Percentiles rank a stretch among this genome's conserved stretches.
These are phyloP conservation scores for Corythaeola cristata DNA, from an alignment of 2,113 vertebrate species.

Conservation along the genomic window DNA sequence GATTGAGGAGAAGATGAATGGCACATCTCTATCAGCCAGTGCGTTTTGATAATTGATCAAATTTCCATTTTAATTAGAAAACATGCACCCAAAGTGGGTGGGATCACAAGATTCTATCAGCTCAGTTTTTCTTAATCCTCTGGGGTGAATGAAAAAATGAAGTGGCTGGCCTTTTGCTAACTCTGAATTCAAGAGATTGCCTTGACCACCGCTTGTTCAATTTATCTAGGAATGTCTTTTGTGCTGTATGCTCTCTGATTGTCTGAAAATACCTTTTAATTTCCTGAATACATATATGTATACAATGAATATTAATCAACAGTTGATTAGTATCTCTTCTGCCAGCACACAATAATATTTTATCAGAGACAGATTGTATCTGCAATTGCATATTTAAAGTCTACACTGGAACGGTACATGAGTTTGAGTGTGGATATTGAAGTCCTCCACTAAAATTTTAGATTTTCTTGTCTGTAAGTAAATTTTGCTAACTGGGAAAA, in stretches of 20 bases:
- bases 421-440: not conserved
- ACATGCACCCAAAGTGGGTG: conserved; percentile 18
- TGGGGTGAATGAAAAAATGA: conserved; percentile 24
- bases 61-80: conserved; percentile 73
- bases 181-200: conserved; percentile 27
- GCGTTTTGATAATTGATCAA: conserved; percentile 59
- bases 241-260: conserved; percentile 3
- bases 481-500: not conserved
- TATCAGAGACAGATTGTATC: conserved; percentile 23
- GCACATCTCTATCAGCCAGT: conserved; percentile 28
- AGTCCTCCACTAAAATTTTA: not conserved
- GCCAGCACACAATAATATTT: conserved; percentile 21
- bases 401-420: not conserved
- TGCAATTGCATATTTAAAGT: conserved; percentile 17
- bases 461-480: not conserved
- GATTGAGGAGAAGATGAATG: conserved; percentile 25
- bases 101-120: conserved; percentile 41
- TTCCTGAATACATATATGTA: conserved; percentile 39
- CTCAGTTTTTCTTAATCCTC: conserved; percentile 43
- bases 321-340: conserved; percentile 53
- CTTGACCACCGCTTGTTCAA: conserved; percentile 34
- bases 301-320: conserved; percentile 61
- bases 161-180: not conserved
- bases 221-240: not conserved
- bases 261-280: conserved; percentile 55